phyloP scores from a whole-genome alignment of 1,140 invertebrate genomes.

The Drosophila malerkotliana region DNA sequence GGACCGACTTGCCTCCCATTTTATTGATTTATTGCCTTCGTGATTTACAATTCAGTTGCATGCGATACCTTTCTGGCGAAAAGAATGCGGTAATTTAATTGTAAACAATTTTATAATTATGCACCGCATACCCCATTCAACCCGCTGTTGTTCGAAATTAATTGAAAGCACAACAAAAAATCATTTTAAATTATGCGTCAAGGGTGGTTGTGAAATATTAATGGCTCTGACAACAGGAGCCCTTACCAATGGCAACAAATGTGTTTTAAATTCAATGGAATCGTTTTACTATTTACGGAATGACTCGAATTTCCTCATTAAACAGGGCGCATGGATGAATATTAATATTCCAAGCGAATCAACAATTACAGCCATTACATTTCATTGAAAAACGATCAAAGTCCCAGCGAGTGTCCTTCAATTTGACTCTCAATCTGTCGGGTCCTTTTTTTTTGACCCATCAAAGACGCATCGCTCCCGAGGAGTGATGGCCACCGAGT shows the following conservation, averaged over 20 bases:
- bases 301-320: neutral
- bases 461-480: conserved; percentile 18
- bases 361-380: conserved; percentile 18
- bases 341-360: conserved; percentile 32
- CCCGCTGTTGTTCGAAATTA: conserved; percentile 59
- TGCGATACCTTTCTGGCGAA: conserved; percentile 14
- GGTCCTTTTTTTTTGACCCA: conserved; percentile 1
- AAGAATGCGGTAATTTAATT: conserved; percentile 37
- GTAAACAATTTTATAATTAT: conserved; percentile 17
- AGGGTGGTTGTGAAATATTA: conserved; percentile 52
- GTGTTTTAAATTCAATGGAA: conserved; percentile 48
- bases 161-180: conserved; percentile 34
- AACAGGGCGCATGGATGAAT: neutral
- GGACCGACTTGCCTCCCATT: neutral
- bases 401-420: conserved; percentile 6
- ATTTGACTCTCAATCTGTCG: conserved; percentile 12
- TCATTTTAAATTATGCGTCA: conserved; percentile 58
- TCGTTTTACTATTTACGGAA: conserved; percentile 15
- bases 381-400: conserved; percentile 24
- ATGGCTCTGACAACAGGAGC: conserved; percentile 37
- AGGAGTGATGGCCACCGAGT: conserved; percentile 22
- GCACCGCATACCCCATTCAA: neutral
- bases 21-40: conserved; percentile 27
- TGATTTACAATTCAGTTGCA: conserved; percentile 41
- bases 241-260: conserved; percentile 27